These are phyloP conservation scores for Notechis scutatus DNA, from an alignment of 2,113 vertebrate species.

Conservation along the genomic window DNA sequence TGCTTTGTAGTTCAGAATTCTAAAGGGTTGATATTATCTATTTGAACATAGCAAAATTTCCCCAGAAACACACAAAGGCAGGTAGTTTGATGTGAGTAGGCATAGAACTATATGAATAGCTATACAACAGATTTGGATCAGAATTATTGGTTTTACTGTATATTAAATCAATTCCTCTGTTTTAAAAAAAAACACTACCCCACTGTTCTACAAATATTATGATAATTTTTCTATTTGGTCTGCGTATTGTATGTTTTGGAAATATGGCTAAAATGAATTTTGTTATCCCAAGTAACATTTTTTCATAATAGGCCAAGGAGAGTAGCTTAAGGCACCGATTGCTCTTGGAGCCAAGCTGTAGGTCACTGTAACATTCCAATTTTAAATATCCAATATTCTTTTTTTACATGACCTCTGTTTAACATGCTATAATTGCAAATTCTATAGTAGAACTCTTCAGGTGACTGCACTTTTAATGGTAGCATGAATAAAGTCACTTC, in stretches of 20 bases:
- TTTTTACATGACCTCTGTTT: conserved; percentile 24
- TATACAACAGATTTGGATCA: background rate
- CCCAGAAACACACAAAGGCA: background rate
- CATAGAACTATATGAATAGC: background rate
- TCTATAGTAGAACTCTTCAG: conserved; percentile 23
- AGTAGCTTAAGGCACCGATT: conserved; percentile 6
- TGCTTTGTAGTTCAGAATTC: background rate
- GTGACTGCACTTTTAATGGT: conserved; percentile 23
- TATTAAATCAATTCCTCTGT: background rate
- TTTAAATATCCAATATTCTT: conserved; percentile 22
- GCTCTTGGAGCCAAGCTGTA: conserved; percentile 29
- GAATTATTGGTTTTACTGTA: background rate
- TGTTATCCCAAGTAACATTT: conserved; percentile 25
- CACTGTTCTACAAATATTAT: background rate
- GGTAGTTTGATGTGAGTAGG: background rate
- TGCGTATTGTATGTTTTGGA: conserved; percentile 12
- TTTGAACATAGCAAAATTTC: background rate
- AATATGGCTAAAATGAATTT: conserved; percentile 9
- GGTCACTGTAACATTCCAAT: conserved; percentile 11
- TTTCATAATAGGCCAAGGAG: conserved; percentile 16
- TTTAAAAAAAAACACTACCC: background rate
- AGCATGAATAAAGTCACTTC: conserved; percentile 5
- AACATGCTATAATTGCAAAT: conserved; percentile 1
- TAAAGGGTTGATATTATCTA: background rate
- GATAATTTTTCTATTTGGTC: background rate